Conservation (phyloP, 2,888 invertebrate species). For the Cephus pygmeus region DNA sequence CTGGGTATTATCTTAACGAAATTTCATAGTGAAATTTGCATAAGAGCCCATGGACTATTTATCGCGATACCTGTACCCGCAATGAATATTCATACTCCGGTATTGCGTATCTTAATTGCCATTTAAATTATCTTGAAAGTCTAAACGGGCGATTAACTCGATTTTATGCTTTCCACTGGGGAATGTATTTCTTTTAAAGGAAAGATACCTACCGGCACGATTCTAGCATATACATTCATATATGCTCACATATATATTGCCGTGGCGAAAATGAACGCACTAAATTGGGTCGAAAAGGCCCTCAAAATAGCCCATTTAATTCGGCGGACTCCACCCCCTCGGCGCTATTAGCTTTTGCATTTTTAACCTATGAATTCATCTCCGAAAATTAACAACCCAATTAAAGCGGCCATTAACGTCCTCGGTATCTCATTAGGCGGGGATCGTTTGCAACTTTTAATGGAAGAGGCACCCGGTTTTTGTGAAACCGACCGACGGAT, state of each 20-base stretch:
- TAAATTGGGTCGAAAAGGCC: conserved; percentile 22
- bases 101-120: conserved; percentile 2
- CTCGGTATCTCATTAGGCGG: conserved; percentile 56
- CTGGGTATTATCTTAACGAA: not conserved
- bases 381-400: conserved; percentile 62
- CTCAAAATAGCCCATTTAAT: conserved; percentile 55
- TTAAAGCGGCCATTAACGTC: conserved; percentile 61
- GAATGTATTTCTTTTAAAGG: conserved; percentile 14
- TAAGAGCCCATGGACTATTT: not conserved
- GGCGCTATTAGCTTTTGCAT: conserved; percentile 54
- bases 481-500: conserved; percentile 29
- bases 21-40: not conserved
- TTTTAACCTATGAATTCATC: conserved; percentile 62
- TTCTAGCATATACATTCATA: conserved; percentile 8
- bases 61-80: not conserved
- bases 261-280: not conserved
- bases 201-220: conserved; percentile 15
- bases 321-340: conserved; percentile 44
- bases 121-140: conserved; percentile 1
- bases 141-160: not conserved
- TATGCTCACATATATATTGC: not conserved
- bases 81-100: not conserved
- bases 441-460: conserved; percentile 56
- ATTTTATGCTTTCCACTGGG: not conserved
- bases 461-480: conserved; percentile 46